These are phyloP conservation scores for Echinops telfairi DNA, from an alignment of 2,113 vertebrate species.

Conservation along the genomic window DNA sequence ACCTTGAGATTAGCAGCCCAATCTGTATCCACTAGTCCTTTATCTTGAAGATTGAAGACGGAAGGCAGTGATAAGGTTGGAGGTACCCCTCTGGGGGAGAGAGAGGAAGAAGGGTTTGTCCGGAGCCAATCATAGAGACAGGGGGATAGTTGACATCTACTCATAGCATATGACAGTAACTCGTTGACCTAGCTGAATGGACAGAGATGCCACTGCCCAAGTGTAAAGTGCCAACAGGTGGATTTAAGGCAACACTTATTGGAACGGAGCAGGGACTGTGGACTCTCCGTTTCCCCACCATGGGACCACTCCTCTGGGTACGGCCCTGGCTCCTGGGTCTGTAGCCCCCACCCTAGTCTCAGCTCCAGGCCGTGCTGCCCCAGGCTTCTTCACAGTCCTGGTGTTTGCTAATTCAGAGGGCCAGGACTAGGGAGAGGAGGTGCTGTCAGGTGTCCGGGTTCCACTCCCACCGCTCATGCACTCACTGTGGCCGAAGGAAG, in stretches of 20 bases:
- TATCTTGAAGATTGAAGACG: too few species aligned
- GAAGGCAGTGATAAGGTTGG: too few species aligned
- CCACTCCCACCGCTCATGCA: not conserved
- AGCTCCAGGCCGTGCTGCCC: not conserved
- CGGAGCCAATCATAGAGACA: too few species aligned
- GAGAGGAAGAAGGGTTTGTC: too few species aligned
- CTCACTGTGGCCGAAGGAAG: not conserved
- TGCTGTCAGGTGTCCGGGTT: not conserved
- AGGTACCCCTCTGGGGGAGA: too few species aligned
- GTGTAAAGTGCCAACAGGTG: not conserved
- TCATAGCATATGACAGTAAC: too few species aligned
- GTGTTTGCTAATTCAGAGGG: not conserved
- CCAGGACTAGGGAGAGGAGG: not conserved
- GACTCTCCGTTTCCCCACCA: not conserved
- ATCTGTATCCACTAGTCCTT: too few species aligned
- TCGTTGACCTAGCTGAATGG: not conserved
- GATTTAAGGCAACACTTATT: not conserved
- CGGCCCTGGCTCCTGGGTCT: not conserved
- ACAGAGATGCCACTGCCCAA: not conserved
- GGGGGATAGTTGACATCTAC: too few species aligned
- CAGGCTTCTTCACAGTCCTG: not conserved
- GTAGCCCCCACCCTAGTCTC: not conserved
- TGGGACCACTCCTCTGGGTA: not conserved
- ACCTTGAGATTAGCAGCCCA: too few species aligned
- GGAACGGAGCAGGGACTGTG: accelerated